Conservation (phyloP, 1,140 invertebrate species). For the Drosophila neocordata region DNA sequence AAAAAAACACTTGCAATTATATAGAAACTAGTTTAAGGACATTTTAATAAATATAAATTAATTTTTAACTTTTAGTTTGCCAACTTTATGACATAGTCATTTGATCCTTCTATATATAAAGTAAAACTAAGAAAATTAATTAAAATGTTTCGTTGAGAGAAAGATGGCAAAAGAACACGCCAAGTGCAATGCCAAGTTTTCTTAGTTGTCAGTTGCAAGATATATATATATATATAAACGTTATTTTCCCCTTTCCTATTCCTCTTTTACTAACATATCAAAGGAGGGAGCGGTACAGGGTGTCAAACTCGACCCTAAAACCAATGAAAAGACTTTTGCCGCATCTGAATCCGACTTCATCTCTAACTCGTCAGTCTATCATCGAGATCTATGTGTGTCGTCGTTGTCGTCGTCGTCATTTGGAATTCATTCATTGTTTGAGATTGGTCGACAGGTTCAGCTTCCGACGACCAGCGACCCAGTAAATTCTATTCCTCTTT, state of each 20-base stretch:
- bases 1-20: too few relatives aligned
- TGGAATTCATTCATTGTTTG: conserved; percentile 60
- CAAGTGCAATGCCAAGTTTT: conserved; percentile 73
- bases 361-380: conserved; percentile 6
- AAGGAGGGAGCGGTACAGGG: too few relatives aligned
- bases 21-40: too few relatives aligned
- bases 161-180: conserved; percentile 53
- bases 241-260: too few relatives aligned
- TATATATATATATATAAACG: too few relatives aligned
- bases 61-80: too few relatives aligned
- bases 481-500: conserved; percentile 58
- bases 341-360: conserved; percentile 23
- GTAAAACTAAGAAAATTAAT: too few relatives aligned
- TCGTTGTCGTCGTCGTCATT: conserved; percentile 18
- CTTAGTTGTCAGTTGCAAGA: not conserved
- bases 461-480: conserved; percentile 31
- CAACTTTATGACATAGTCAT: too few relatives aligned
- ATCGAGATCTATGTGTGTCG: conserved; percentile 25
- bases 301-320: not conserved
- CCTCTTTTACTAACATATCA: too few relatives aligned
- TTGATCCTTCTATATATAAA: too few relatives aligned
- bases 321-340: not conserved
- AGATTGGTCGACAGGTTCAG: conserved; percentile 5
- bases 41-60: too few relatives aligned
- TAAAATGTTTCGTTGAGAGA: not conserved